Evolutionary conservation across 23 tunicate genomes (phyloP).

Genomic region (Styela clava): DNA sequence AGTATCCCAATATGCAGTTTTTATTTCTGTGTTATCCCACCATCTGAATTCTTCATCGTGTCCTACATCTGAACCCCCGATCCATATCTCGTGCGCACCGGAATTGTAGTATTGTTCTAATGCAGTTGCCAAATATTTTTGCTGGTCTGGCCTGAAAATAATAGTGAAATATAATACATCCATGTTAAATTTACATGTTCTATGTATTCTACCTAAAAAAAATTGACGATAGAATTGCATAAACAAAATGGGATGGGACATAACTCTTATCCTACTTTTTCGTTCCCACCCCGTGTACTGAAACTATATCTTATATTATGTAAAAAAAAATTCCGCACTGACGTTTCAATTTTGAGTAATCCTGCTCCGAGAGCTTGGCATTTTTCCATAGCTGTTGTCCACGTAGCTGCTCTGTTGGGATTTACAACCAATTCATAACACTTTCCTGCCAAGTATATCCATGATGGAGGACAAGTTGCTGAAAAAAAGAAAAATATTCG

Average conservation of each 20-base stretch:
- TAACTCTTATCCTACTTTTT: too few species aligned
- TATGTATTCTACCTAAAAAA: too few species aligned
- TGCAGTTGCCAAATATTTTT: conserved; percentile 33
- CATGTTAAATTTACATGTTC: too few species aligned
- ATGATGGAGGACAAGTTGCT: conserved; percentile 81
- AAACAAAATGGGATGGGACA: too few species aligned
- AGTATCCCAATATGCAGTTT: conserved; percentile 43
- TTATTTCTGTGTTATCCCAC: conserved; percentile 58
- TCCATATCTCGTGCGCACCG: conserved; percentile 64
- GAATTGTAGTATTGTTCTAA: conserved; percentile 43
- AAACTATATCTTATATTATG: not conserved
- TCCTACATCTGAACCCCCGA: conserved; percentile 86
- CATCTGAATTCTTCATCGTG: conserved; percentile 65
- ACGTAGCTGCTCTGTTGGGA: conserved; percentile 52
- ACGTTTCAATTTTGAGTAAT: conserved; percentile 73
- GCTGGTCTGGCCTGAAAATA: conserved; percentile 45
- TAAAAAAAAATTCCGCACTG: not conserved
- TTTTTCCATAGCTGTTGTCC: conserved; percentile 67
- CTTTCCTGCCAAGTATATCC: conserved; percentile 61
- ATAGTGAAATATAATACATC: too few species aligned
- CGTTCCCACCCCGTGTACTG: too few species aligned
- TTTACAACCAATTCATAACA: conserved; percentile 90
- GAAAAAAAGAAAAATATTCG: conserved; percentile 16
- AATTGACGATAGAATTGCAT: too few species aligned
- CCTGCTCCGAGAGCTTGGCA: conserved; percentile 77